Base-by-base conservation (phyloP, 2,888 invertebrate species). In the Dinocampus coccinellae region DNA sequence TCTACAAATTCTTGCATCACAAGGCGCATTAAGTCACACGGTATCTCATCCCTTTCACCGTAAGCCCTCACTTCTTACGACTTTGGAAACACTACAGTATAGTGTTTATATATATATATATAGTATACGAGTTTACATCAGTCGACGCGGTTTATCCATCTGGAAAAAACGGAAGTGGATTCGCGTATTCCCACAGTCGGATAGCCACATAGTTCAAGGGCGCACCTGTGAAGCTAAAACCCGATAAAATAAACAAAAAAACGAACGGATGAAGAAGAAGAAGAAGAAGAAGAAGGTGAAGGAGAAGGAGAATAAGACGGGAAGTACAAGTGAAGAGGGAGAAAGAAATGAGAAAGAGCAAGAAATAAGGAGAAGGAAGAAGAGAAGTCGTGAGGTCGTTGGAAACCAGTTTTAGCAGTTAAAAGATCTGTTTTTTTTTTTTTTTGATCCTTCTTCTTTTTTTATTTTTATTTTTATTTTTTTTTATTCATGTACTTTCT, bases 331-430 rank as follows among this genome's bases (percentile, higher is more conserved):
- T 47, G 71, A 57, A 24, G 36, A 53, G 70, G 33, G 63, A 61
- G 67, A 58, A 63, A 47, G 3, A n/a, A 47, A 16, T 16, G 16
- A 47, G 16, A 7, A n/a, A 62, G 36, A 69, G 24, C 60, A 62
- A 60, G 34, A 65, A 70, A 72, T 26, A 24, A 29, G 52, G 67
- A 57, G 53, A 68, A 58, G 64, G 58, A 67, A 62, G 69, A 60
- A 61, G 72, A 58, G 63, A 64, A 70, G 68, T 65, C 75, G 75
- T 71, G 75, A 73, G 75, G 75, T 73, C 72, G 69, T 72, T 52
- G 64, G 65, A 73, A 76, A 76, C 76, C 76, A 73, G 76, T 76
- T 76, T 74, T 55, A 71, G 70, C 70, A 70, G 63, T 69, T 67
- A 57, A 47, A 52, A 66, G 62, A 62, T 68, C 58, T 65, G 42